phyloP scores from a whole-genome alignment of 2,888 invertebrate genomes.

The Baccha elongata region DNA sequence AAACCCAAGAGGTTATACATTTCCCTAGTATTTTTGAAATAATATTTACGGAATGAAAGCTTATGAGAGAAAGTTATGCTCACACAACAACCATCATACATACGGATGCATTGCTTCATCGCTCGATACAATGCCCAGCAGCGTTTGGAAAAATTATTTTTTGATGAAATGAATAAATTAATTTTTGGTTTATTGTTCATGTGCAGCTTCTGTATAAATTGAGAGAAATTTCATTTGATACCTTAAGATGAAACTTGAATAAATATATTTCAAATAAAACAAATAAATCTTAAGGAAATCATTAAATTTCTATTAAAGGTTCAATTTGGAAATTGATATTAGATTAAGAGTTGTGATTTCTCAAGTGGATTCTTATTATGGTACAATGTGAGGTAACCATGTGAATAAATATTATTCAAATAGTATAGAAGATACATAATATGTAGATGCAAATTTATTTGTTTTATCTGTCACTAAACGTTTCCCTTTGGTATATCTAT shows the following conservation, averaged over 20 bases:
- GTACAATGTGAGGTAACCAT: neutral
- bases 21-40: neutral
- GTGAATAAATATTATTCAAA: neutral
- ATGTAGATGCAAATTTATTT: too few relatives aligned
- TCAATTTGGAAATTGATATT: constrained; percentile 9
- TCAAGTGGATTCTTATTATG: neutral
- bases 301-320: constrained; percentile 19
- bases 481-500: too few relatives aligned
- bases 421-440: too few relatives aligned
- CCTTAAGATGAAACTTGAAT: neutral
- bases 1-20: neutral
- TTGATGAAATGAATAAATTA: constrained; percentile 36
- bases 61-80: constrained; percentile 6
- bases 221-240: neutral
- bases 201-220: constrained; percentile 26
- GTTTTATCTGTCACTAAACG: too few relatives aligned
- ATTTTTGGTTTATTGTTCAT: constrained; percentile 31
- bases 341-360: constrained; percentile 14
- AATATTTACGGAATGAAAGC: constrained; percentile 2
- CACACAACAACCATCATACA: neutral
- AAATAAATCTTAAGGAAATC: constrained; percentile 15
- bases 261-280: neutral
- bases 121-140: constrained; percentile 8
- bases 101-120: constrained; percentile 9
- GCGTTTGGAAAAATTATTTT: constrained; percentile 30